These are phyloP conservation scores for Hemaris fuciformis DNA, from an alignment of 2,888 invertebrate species.

Conservation along the genomic window DNA sequence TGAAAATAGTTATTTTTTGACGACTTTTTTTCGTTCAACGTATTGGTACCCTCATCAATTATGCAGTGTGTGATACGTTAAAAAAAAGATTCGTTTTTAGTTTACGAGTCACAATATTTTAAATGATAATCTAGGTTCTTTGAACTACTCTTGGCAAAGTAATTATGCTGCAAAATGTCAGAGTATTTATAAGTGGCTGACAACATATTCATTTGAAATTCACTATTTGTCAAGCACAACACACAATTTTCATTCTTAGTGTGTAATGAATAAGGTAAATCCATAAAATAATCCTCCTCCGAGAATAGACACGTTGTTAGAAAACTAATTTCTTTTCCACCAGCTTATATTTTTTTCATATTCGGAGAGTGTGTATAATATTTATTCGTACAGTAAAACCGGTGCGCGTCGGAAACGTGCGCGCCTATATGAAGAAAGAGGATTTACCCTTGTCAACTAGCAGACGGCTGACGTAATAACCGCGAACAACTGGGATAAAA, in stretches of 20 bases:
- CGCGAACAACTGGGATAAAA: constrained; percentile 59
- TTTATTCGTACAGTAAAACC: constrained; percentile 47
- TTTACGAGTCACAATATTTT: too few relatives aligned
- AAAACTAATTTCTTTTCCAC: constrained; percentile 8
- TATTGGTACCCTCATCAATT: too few relatives aligned
- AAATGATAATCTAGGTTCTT: too few relatives aligned
- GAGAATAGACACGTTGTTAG: background rate
- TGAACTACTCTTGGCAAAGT: too few relatives aligned
- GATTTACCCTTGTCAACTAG: constrained; percentile 75
- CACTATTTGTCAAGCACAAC: background rate
- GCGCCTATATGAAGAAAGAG: constrained; percentile 65
- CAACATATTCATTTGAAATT: background rate
- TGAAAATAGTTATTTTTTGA: too few relatives aligned
- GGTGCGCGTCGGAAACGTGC: constrained; percentile 29
- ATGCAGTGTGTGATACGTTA: too few relatives aligned
- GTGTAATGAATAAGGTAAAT: background rate
- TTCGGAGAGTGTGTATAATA: constrained; percentile 34
- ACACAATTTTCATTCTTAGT: background rate
- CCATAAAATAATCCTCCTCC: constrained; percentile 30
- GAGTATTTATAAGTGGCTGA: too few relatives aligned
- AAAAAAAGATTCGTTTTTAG: too few relatives aligned
- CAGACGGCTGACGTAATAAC: constrained; percentile 66
- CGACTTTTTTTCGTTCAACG: too few relatives aligned
- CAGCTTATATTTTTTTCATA: constrained; percentile 22
- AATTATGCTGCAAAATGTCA: too few relatives aligned